phyloP scores from a whole-genome alignment of 2,888 invertebrate species.

The Steromphala cineraria region DNA sequence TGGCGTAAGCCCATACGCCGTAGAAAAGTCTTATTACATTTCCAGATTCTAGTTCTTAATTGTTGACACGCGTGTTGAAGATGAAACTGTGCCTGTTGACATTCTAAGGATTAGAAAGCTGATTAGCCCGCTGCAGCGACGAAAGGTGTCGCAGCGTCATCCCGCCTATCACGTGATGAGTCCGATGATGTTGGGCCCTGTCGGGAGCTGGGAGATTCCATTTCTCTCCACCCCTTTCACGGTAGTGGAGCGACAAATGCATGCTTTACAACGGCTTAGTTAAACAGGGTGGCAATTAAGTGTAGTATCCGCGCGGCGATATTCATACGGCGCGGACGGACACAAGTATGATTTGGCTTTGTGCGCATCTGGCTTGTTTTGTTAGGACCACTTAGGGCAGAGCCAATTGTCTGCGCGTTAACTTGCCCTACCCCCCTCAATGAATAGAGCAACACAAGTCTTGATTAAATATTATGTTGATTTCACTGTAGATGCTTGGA shows the following conservation, averaged over 20 bases:
- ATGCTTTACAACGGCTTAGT: not conserved
- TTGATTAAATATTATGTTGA: too few species aligned
- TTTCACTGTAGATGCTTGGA: too few species aligned
- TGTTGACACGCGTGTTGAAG: constrained; percentile 17
- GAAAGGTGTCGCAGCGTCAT: constrained; percentile 17
- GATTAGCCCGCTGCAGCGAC: constrained; percentile 1
- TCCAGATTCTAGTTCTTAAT: constrained; percentile 12
- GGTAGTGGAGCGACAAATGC: not conserved
- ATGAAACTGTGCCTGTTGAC: constrained; percentile 19
- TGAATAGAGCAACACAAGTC: too few species aligned
- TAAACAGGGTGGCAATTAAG: constrained; percentile 10
- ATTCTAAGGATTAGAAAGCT: constrained; percentile 9
- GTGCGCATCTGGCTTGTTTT: constrained; percentile 9
- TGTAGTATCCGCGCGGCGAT: not conserved
- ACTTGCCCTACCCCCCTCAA: too few species aligned
- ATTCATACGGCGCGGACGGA: not conserved
- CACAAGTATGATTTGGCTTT: not conserved
- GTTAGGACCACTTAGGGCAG: not conserved
- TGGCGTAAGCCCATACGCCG: not conserved
- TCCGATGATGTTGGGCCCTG: not conserved
- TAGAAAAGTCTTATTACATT: constrained; percentile 16
- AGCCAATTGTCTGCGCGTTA: too few species aligned
- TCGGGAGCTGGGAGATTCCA: not conserved
- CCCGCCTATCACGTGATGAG: constrained; percentile 14
- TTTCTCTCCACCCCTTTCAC: constrained; percentile 4